Base-by-base conservation (phyloP, 1,140 invertebrate genomes). In the Drosophila fuyamai region DNA sequence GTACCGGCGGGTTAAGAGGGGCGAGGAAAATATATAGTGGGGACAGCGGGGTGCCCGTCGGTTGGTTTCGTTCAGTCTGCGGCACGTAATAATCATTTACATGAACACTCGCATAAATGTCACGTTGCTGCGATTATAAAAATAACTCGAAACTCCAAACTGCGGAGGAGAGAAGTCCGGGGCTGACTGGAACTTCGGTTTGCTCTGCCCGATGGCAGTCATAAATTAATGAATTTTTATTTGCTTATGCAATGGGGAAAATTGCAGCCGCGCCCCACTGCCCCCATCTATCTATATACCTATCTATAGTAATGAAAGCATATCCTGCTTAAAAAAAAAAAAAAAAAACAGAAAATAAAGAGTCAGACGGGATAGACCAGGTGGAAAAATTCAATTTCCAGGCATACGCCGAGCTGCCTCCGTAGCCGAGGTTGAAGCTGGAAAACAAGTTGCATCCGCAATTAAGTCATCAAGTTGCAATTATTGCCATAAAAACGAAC, bases 401-500 rank as follows among this genome's bases (percentile, higher is more conserved):
- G 80, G 72, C 83, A 70, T 81, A 62, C 74, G 58, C 38, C 36
- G 56, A 13, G 29, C 29, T 32, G 29, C 29, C 29, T 32, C 29
- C 29, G 29, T 32, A 13, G 67, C 54, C 29, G 55, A 36, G 18
- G 61, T 40, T 54, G 65, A 13, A 66, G 80, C 72, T 89, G 85
- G 84, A 89, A 89, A 89, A 89, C 84, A 89, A 89, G 84, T 89
- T 89, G 84, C 84, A 89, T 89, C 84, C 84, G 84, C 84, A 89
- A 89, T 89, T 89, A 89, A 89, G 84, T 89, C 84, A 89, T 89
- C 84, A 89, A 89, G 84, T 89, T 89, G 84, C 84, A 89, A 89
- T 89, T 89, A 89, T 89, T 89, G 84, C 84, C 85, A 89, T 89
- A 89, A 89, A 89, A 89, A 89, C 84, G 84, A 89, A 88, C 83